Conservation (phyloP, 2,888 invertebrate genomes). For the Stratiomys singularior region DNA sequence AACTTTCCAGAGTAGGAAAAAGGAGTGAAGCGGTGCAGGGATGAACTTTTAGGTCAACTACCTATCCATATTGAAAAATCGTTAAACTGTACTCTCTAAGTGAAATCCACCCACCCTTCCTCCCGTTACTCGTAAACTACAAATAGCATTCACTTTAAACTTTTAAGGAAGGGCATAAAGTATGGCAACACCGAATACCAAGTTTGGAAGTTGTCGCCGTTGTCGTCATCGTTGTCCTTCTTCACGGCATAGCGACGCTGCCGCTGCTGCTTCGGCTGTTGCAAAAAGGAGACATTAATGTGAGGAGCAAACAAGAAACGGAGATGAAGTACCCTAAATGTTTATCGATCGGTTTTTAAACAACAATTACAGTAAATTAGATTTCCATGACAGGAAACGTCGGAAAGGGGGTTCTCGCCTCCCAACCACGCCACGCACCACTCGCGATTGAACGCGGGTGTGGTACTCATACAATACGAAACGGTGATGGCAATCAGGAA, state of each 20-base stretch:
- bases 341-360: conserved; percentile 49
- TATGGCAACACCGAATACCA: conserved; percentile 22
- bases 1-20: conserved; percentile 24
- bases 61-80: conserved; percentile 35
- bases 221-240: not conserved
- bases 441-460: not conserved
- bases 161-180: not conserved
- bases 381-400: conserved; percentile 45
- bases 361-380: conserved; percentile 49
- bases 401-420: conserved; percentile 7
- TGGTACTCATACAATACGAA: not conserved
- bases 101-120: not conserved
- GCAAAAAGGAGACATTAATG: conserved; percentile 43
- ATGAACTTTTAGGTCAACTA: conserved; percentile 37
- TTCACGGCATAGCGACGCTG: not conserved
- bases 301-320: conserved; percentile 45
- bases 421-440: not conserved
- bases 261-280: not conserved
- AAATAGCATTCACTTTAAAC: not conserved
- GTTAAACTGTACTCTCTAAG: not conserved
- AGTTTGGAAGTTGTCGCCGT: conserved; percentile 21
- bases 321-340: conserved; percentile 47
- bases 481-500: conserved; percentile 1
- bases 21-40: not conserved
- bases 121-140: not conserved